Evolutionary conservation across 2,888 invertebrate genomes (phyloP).

Genomic region (Ophion obscuratus): DNA sequence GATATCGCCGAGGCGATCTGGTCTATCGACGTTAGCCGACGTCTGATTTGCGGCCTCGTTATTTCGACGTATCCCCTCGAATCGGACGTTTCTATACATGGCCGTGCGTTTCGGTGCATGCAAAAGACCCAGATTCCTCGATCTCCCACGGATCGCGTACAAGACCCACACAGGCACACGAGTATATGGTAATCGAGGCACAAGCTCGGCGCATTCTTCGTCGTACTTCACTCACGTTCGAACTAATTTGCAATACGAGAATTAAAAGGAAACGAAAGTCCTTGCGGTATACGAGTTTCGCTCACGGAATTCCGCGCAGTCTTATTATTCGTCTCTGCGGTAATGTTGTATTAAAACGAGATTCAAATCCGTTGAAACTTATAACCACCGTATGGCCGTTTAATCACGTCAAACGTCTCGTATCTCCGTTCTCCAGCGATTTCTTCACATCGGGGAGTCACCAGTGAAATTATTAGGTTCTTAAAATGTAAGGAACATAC

Average conservation of each 20-base stretch:
- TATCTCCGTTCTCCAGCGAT: not conserved
- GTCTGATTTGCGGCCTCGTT: slow-evolving; percentile 39
- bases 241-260: slow-evolving; percentile 36
- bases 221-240: slow-evolving; percentile 18
- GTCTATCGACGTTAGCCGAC: slow-evolving; percentile 51
- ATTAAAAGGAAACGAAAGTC: slow-evolving; percentile 44
- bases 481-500: not conserved
- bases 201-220: slow-evolving; percentile 15
- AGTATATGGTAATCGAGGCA: slow-evolving; percentile 18
- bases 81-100: not conserved
- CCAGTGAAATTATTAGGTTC: not conserved
- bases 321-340: not conserved
- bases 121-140: slow-evolving; percentile 41
- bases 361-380: not conserved
- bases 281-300: slow-evolving; percentile 11
- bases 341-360: slow-evolving; percentile 26
- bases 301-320: not conserved
- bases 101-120: slow-evolving; percentile 7
- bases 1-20: slow-evolving; percentile 26
- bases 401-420: not conserved
- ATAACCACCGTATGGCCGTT: not conserved
- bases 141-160: slow-evolving; percentile 2
- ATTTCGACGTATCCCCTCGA: slow-evolving; percentile 43
- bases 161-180: not conserved
- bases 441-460: not conserved